Evolutionary conservation across 2,888 invertebrate species (phyloP), one percentile per base, ranked within the genome.

Genomic region (Lasiommata megera): DNA sequence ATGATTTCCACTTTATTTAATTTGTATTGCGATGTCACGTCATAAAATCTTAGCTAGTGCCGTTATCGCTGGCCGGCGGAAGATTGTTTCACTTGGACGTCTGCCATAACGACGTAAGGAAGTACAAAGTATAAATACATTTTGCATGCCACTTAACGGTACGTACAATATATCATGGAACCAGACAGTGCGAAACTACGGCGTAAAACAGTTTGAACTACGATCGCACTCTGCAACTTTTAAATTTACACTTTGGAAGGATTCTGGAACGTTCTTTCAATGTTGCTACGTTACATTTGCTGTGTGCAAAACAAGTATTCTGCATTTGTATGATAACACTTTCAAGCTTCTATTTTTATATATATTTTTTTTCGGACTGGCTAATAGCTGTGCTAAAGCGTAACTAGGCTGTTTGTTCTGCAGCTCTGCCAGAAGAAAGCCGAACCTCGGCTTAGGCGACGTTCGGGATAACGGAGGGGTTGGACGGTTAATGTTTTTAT

Each of bases 121-220:
- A 88, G 84, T 83, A 84, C 84, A 79, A 85, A 83, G 82, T 88
- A 88, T 85, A 88, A 87, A 88, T 88, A 88, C 80, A 88, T 85
- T 88, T 84, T 87, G 88, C 86, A 88, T 89, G 84, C 86, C 82
- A 88, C 89, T 89, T 90, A 90, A 80, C 86, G 84, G 82, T 74
- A 79, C 68, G 73, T 70, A 73, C 77, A 70, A 83, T 88, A 80
- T 82, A 81, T 88, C 84, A 85, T 77, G 70, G 67, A 65, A 48
- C 62, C 66, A 72, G 81, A 81, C 82, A 79, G 74, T 71, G 69
- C 62, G 66, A 72, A 59, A 57, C 62, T 76, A 73, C 70, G 66
- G 68, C 64, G 62, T 64, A 64, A 62, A 67, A 62, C 63, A 62
- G 65, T 67, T 66, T 62, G 63, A 68, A 65, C 61, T 67, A 62